Evolutionary conservation across 2,113 vertebrate species (phyloP), one percentile per base, ranked within the genome.

Genomic region (Mugil cephalus): DNA sequence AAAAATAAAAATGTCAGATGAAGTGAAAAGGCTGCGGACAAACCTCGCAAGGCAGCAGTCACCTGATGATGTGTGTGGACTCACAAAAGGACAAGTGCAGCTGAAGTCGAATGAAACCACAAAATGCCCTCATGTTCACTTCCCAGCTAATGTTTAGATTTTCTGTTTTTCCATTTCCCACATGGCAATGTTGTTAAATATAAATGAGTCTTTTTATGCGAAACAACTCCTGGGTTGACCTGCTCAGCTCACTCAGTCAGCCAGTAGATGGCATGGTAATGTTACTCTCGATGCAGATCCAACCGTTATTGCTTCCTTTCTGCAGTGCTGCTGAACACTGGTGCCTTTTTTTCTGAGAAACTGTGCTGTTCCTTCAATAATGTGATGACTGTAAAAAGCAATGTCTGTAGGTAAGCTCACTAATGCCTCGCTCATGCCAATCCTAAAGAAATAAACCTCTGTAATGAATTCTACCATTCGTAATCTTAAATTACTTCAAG

Each of bases 181-280:
- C n/a, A 42, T 65, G 13, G 4, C 17, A 24, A 24, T 39, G 10
- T 7, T 18, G 11, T 8, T 35, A 0, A 0, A 7, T 35, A 50
- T 12, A 51, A 12, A 47, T 4, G 4, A 7, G 1, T 1, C 9
- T 21, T 35, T 38, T 50, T 5, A 51, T 8, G 11, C 21, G 21
- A 8, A 15, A 4, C 39, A 43, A n/a, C 2, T 1, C 13, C 17
- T 36, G 14, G 17, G 43, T 46, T 24, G 10, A 19, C 24, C 24
- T 30, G 24, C 56, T 36, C 34, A 12, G 15, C 14, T 65, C 17
- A 17, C 34, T 54, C n/a, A 45, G 34, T 34, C 6, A 53, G 14
- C 64, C 87, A 82, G 46, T 64, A 78, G 86, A n/a, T 80, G 80
- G 76, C 78, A 40, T 3, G 7, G 40, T 1, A 54, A 48, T 53